Base-by-base conservation (phyloP, 2,113 vertebrate genomes). In the Ceyx margarethae region DNA sequence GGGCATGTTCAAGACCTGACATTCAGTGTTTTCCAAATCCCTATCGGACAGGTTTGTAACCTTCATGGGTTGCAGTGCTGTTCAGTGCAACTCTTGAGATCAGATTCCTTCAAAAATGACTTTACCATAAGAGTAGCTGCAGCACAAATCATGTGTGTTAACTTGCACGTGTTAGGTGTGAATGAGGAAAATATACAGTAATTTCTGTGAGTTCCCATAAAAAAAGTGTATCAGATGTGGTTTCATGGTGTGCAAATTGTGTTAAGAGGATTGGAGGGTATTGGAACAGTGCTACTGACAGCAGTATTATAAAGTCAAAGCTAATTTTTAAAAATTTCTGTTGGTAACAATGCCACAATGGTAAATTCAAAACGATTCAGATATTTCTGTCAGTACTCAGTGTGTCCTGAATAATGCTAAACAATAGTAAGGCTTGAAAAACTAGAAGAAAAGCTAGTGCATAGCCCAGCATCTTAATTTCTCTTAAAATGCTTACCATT, bases 401-500 rank as follows among this genome's bases (percentile, higher is more conserved):
- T 65, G 60, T 43, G 50, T 84, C 6, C 54, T 78, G 77, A 54
- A 68, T 61, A 88, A 79, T 76, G 43, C 13, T 74, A 45, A 75
- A 73, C 73, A 93, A 66, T 46, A 67, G 21, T 25, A 48, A 79
- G 53, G 62, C 67, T 81, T n/a, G 29, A 66, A 89, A 74, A 85
- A 73, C 22, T 67, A 66, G n/a, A 23, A 48, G 45, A 46, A 82
- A 79, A 91, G 15, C 89, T 81, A 95, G 46, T 57, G 77, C 86
- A 25, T 48, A 85, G 74, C 72, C 23, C 40, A 50, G 53, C 29
- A 1, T 95, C 75, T 91, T 96, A 84, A 69, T 85, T 95, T 97
- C 76, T 95, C 87, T 93, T 94, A 88, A 96, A 97, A 97, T 69
- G 79, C 79, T 94, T 95, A 85, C 91, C 89, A 80, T 96, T 96